These are phyloP conservation scores for Gonatopus flavifemur DNA, from an alignment of 1,140 invertebrate genomes.

Conservation along the genomic window DNA sequence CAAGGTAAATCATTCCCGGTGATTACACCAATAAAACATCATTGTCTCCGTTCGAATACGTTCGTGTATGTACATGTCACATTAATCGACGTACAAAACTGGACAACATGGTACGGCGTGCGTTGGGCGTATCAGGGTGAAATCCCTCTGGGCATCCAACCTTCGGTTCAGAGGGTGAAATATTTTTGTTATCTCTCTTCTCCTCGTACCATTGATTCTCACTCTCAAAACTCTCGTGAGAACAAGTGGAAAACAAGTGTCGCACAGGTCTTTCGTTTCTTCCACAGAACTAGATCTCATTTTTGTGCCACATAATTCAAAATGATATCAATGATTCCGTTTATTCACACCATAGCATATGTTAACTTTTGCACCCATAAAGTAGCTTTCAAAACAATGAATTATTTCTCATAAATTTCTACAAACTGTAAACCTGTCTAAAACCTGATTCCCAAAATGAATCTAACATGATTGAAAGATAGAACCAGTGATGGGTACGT, in stretches of 20 bases:
- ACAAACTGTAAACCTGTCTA: too few species aligned
- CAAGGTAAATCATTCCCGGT: too few species aligned
- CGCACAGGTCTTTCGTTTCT: constrained; percentile 34
- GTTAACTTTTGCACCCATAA: too few species aligned
- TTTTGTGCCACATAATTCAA: too few species aligned
- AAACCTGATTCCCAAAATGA: too few species aligned
- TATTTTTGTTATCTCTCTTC: constrained; percentile 5
- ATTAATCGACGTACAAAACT: constrained; percentile 1
- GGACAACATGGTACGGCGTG: constrained; percentile 36
- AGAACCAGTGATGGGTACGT: too few species aligned
- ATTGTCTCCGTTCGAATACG: constrained; percentile 13
- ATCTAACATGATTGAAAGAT: too few species aligned
- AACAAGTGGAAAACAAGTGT: constrained; percentile 54
- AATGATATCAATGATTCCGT: too few species aligned
- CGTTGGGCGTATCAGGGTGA: constrained; percentile 30
- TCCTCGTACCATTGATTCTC: constrained; percentile 19
- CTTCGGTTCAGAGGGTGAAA: constrained; percentile 38
- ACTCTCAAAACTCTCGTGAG: constrained; percentile 47
- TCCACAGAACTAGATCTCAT: too few species aligned
- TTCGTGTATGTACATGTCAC: constrained; percentile 9
- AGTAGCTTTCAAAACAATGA: too few species aligned
- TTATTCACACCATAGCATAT: too few species aligned
- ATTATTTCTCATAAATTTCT: too few species aligned
- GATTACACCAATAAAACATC: constrained; percentile 27
- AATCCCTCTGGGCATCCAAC: constrained; percentile 38